Evolutionary conservation across 2,797 vertebrate genomes (phyloP).

Genomic region (Acanthornis magna): DNA sequence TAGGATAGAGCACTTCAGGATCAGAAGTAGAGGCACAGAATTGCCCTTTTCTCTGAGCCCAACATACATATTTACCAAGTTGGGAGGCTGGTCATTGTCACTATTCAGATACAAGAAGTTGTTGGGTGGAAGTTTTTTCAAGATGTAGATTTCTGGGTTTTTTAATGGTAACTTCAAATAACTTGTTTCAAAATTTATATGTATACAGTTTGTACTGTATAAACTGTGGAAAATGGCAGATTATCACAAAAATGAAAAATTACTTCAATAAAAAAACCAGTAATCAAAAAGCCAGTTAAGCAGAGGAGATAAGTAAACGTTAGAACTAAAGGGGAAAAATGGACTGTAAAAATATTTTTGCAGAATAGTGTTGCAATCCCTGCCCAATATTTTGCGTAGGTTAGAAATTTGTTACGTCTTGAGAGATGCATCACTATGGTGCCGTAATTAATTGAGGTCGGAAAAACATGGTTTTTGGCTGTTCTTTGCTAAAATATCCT

Average conservation of each 20-base stretch:
- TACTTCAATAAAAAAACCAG: not conserved
- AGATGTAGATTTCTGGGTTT: not conserved
- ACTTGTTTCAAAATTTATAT: not conserved
- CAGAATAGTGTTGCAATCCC: not conserved
- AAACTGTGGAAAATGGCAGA: not conserved
- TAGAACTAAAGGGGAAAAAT: not conserved
- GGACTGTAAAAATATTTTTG: not conserved
- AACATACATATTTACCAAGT: accelerated
- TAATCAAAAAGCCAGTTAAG: not conserved
- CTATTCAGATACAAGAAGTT: not conserved
- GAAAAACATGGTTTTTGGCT: not conserved
- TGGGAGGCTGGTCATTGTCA: not conserved
- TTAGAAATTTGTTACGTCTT: not conserved
- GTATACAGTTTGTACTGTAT: not conserved
- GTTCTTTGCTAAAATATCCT: not conserved
- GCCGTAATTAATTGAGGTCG: not conserved
- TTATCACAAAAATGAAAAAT: not conserved
- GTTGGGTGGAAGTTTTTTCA: not conserved
- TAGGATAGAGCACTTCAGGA: not conserved
- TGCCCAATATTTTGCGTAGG: not conserved
- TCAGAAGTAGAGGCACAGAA: not conserved
- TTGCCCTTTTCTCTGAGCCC: not conserved
- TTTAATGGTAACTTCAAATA: not conserved
- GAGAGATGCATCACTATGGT: not conserved
- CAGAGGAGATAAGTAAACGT: not conserved